A percentile compares a stretch with the other conserved stretches of the same genome.
These are phyloP conservation scores for Geotrupes spiniger DNA, from an alignment of 2,888 invertebrate species.

Conservation along the genomic window DNA sequence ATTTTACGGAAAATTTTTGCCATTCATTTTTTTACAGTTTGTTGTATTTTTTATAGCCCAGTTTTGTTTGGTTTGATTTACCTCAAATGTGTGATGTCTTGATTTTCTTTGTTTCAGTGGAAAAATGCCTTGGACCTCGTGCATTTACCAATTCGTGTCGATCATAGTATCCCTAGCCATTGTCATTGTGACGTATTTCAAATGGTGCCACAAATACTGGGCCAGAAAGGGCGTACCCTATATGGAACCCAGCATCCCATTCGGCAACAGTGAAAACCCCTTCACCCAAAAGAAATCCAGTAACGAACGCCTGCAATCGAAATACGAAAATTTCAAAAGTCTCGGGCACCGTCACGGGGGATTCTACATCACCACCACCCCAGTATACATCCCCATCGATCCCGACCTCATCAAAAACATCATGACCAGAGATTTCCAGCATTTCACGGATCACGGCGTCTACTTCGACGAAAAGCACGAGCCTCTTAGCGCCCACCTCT, in stretches of 20 bases:
- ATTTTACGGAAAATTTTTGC: too few relatives aligned
- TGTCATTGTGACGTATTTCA: constrained; percentile 6
- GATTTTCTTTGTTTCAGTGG: too few relatives aligned
- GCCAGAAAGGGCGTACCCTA: constrained; percentile 5
- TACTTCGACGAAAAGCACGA: constrained; percentile 57
- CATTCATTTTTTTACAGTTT: too few relatives aligned
- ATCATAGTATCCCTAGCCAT: background rate
- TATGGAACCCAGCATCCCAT: constrained; percentile 11
- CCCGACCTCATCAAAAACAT: constrained; percentile 42
- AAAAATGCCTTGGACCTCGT: too few relatives aligned
- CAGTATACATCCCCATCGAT: constrained; percentile 30
- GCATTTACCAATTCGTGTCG: too few relatives aligned
- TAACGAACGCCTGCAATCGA: background rate
- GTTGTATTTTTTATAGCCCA: too few relatives aligned
- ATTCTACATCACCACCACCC: constrained; percentile 25
- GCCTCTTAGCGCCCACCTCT: constrained; percentile 57
- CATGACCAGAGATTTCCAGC: constrained; percentile 56
- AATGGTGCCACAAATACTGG: constrained; percentile 15
- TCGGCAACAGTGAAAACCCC: constrained; percentile 6
- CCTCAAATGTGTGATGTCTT: too few relatives aligned
- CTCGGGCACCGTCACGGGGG: constrained; percentile 30
- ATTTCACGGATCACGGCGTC: constrained; percentile 60
- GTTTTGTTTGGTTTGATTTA: too few relatives aligned
- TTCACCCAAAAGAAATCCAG: background rate
- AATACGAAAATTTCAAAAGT: constrained; percentile 26